phyloP scores from a whole-genome alignment of 2,797 vertebrate genomes.

The Aulostomus chinensis region DNA sequence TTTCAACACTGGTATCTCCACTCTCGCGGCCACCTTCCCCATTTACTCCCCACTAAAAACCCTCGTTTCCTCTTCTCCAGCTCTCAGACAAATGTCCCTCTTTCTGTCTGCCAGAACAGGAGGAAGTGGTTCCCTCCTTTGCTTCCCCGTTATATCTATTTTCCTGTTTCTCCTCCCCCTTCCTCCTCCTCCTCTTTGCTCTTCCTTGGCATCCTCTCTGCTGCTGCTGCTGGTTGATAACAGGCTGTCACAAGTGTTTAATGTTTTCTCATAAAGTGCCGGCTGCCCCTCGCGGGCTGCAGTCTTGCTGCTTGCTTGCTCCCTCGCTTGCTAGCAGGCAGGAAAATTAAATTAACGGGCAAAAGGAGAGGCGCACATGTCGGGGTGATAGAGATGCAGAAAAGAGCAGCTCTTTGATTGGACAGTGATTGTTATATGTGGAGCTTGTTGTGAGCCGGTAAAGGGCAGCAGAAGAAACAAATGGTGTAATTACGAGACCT shows the following conservation, averaged over 20 bases:
- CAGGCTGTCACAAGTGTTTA: conserved; percentile 66
- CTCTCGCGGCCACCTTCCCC: too few relatives aligned
- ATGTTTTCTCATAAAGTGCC: conserved; percentile 42
- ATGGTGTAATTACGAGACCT: conserved; percentile 35
- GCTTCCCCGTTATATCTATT: too few relatives aligned
- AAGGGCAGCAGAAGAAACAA: conserved; percentile 50
- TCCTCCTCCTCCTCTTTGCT: background rate
- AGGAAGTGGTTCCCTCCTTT: conserved; percentile 15
- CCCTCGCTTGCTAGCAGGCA: conserved; percentile 26
- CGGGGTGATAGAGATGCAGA: background rate
- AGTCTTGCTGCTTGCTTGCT: conserved; percentile 14
- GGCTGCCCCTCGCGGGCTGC: conserved; percentile 10
- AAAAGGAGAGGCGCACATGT: conserved; percentile 30
- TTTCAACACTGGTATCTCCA: too few relatives aligned
- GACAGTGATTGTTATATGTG: conserved; percentile 60
- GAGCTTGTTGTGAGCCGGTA: conserved; percentile 12
- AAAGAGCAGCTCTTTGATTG: conserved; percentile 25
- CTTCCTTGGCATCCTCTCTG: conserved; percentile 1
- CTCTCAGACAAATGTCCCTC: conserved; percentile 21
- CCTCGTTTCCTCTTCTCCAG: too few relatives aligned
- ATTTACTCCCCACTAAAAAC: too few relatives aligned
- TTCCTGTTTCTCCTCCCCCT: conserved; percentile 7
- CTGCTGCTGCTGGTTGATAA: conserved; percentile 50
- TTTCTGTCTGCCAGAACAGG: conserved; percentile 13
- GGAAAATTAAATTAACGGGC: conserved; percentile 58